Evolutionary conservation across 2,888 invertebrate genomes (phyloP).

Genomic region (Apodemia duryi): DNA sequence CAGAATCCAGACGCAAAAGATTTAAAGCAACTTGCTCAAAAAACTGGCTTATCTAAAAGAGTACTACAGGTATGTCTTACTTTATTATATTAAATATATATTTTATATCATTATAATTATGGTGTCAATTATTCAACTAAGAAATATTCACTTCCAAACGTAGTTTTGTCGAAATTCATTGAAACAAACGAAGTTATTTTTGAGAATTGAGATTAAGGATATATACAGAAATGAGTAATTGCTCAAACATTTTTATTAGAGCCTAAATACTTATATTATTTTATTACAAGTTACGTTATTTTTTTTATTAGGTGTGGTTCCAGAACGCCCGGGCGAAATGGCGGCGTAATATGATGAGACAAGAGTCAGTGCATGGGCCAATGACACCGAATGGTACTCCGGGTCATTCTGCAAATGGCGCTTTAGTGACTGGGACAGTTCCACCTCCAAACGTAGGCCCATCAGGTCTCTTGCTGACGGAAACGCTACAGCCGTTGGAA

Average conservation of each 20-base stretch:
- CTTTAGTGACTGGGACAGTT: conserved; percentile 37
- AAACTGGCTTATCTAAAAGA: conserved; percentile 98
- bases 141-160: no score
- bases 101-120: no score
- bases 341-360: conserved; percentile 95
- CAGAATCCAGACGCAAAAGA: conserved; percentile 99
- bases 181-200: no score
- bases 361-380: conserved; percentile 75
- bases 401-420: conserved; percentile 44
- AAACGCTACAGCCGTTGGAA: conserved; percentile 55
- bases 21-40: conserved; percentile 97
- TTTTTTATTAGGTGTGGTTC: conserved; percentile 93
- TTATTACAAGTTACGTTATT: neutral
- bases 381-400: conserved; percentile 43
- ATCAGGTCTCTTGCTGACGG: conserved; percentile 48
- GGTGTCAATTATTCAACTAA: no score
- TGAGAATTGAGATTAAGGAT: no score
- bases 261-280: no score
- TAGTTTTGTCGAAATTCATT: no score
- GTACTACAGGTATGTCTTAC: conserved; percentile 91
- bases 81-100: no score
- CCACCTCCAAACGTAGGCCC: conserved; percentile 41
- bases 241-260: no score
- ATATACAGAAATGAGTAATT: no score
- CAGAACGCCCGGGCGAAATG: conserved; percentile 99